Evolutionary conservation across 2,797 vertebrate genomes (phyloP).

Genomic region (Mus caroli): DNA sequence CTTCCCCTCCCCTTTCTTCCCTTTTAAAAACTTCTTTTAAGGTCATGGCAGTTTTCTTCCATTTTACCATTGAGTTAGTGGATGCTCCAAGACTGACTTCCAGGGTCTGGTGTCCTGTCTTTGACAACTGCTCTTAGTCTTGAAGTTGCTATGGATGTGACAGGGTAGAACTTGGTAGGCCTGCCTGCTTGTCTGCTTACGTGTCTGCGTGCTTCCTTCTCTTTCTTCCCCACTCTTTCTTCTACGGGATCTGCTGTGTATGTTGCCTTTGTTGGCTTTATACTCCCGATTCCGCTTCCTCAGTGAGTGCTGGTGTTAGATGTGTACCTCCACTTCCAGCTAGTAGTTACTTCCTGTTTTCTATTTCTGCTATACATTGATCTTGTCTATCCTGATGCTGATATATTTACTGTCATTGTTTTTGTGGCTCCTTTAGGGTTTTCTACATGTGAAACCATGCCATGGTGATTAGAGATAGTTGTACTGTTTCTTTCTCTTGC

Average conservation of each 20-base stretch:
- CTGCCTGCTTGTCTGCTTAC: no score
- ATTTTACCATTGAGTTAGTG: neutral
- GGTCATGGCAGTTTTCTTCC: conserved; percentile 21
- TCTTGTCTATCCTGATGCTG: neutral
- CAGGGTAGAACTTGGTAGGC: neutral
- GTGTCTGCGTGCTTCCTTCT: neutral
- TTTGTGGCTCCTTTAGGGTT: neutral
- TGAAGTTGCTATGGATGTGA: neutral
- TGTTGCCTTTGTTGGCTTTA: neutral
- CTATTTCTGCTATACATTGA: neutral
- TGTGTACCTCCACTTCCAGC: neutral
- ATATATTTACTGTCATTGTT: neutral
- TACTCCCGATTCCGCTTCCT: neutral
- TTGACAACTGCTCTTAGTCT: neutral
- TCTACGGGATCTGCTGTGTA: neutral
- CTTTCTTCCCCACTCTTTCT: neutral
- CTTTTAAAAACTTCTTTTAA: neutral
- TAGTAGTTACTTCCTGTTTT: neutral
- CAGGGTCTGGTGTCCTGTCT: neutral
- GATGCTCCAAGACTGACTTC: neutral
- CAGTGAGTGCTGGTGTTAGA: neutral
- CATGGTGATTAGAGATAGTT: neutral
- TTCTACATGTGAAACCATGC: neutral
- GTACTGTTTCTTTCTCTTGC: neutral
- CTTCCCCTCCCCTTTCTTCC: neutral